These are phyloP conservation scores for Notodonta ziczac DNA, from an alignment of 2,888 invertebrate species.

Conservation along the genomic window DNA sequence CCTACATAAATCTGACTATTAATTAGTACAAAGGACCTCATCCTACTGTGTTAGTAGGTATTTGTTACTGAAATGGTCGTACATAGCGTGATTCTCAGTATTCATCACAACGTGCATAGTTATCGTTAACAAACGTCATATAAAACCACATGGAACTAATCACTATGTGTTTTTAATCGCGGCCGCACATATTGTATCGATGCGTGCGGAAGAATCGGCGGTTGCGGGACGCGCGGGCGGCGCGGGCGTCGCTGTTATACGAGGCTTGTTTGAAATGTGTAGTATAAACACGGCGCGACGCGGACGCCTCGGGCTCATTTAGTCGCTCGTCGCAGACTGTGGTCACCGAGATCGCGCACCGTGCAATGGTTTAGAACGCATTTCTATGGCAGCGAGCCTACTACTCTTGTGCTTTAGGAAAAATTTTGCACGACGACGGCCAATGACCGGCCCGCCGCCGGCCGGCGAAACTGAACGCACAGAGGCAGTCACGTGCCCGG, in stretches of 20 bases:
- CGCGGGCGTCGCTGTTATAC: slow-evolving; percentile 64
- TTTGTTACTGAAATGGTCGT: background rate
- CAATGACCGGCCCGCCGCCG: slow-evolving; percentile 80
- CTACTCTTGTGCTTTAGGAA: slow-evolving; percentile 62
- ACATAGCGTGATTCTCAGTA: slow-evolving; percentile 24
- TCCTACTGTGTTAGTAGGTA: too few relatives aligned
- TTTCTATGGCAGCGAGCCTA: slow-evolving; percentile 70
- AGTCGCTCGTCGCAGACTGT: slow-evolving; percentile 53
- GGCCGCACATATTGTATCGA: slow-evolving; percentile 55
- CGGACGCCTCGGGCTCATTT: slow-evolving; percentile 50
- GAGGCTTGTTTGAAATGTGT: slow-evolving; percentile 61
- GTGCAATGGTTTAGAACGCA: slow-evolving; percentile 61
- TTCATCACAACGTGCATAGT: slow-evolving; percentile 36
- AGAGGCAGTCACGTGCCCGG: slow-evolving; percentile 83
- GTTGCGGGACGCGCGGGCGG: slow-evolving; percentile 43
- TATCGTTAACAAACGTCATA: slow-evolving; percentile 49
- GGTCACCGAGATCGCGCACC: slow-evolving; percentile 49
- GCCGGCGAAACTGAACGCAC: slow-evolving; percentile 73
- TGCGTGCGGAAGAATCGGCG: slow-evolving; percentile 48
- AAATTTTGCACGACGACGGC: slow-evolving; percentile 71
- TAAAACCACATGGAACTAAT: slow-evolving; percentile 57
- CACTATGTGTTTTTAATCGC: slow-evolving; percentile 50
- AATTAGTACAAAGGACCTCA: too few relatives aligned
- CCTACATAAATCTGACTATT: background rate
- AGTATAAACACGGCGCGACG: slow-evolving; percentile 56